phyloP scores from a whole-genome alignment of 2,888 invertebrate species.

The Galerucella pusilla region DNA sequence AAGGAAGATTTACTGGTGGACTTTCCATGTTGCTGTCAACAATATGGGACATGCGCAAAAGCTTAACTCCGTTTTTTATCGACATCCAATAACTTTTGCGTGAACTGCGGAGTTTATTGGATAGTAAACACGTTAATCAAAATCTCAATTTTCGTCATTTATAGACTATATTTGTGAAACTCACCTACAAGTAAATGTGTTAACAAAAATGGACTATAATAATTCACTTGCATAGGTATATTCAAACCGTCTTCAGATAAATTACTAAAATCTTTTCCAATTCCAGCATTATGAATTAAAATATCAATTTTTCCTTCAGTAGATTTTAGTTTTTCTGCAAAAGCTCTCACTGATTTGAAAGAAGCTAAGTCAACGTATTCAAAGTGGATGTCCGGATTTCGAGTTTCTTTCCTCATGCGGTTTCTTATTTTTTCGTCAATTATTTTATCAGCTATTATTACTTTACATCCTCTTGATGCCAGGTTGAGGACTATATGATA shows the following conservation, averaged over 20 bases:
- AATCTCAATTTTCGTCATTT: neutral
- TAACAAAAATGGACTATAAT: slow-evolving; percentile 77
- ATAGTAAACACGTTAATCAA: neutral
- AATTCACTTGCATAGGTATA: slow-evolving; percentile 74
- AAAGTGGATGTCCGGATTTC: slow-evolving; percentile 58
- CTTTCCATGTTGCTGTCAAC: too few species aligned
- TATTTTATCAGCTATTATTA: slow-evolving; percentile 66
- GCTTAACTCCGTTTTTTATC: too few species aligned
- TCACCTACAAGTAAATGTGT: slow-evolving; percentile 72
- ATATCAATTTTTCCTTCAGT: slow-evolving; percentile 70
- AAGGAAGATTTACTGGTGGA: too few species aligned
- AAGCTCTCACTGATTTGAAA: slow-evolving; percentile 68
- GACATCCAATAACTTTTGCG: too few species aligned
- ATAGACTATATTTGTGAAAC: neutral
- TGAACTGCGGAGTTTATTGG: too few species aligned
- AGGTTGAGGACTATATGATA: slow-evolving; percentile 63
- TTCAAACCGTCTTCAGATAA: slow-evolving; percentile 70
- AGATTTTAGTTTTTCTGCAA: slow-evolving; percentile 70
- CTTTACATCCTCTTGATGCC: slow-evolving; percentile 66
- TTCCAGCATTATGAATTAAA: slow-evolving; percentile 74
- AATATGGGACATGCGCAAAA: too few species aligned
- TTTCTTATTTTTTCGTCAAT: slow-evolving; percentile 51
- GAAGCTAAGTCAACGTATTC: slow-evolving; percentile 69
- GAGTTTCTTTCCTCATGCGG: slow-evolving; percentile 55
- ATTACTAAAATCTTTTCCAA: slow-evolving; percentile 67